Percentiles rank a stretch among this genome's conserved stretches.
Evolutionary conservation across 2,888 invertebrate genomes (phyloP).

Genomic region (Tetropium fuscum): DNA sequence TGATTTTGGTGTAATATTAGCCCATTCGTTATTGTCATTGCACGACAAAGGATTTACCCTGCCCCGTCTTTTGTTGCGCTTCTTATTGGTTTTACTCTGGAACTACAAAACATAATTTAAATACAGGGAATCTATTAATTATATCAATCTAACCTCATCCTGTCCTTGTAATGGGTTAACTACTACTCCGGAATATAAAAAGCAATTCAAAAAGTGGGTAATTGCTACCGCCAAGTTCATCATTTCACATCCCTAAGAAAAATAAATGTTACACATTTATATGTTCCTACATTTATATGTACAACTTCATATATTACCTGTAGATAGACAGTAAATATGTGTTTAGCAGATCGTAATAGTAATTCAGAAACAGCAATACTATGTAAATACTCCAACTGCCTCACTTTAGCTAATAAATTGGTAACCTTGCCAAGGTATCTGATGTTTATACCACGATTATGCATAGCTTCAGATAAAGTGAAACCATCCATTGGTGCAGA

Average conservation of each 20-base stretch:
- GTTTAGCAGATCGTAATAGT: slow-evolving; percentile 90
- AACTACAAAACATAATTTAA: slow-evolving; percentile 56
- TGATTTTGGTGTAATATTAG: slow-evolving; percentile 84
- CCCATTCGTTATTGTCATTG: slow-evolving; percentile 83
- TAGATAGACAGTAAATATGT: slow-evolving; percentile 91
- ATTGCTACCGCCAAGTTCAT: slow-evolving; percentile 92
- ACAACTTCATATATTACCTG: no score
- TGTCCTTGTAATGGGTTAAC: slow-evolving; percentile 76
- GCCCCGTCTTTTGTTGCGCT: slow-evolving; percentile 73
- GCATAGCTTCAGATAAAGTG: slow-evolving; percentile 92
- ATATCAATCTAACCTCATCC: slow-evolving; percentile 83
- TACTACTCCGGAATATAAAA: slow-evolving; percentile 82
- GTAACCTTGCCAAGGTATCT: slow-evolving; percentile 96
- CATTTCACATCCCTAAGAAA: slow-evolving; percentile 80
- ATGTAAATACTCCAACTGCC: slow-evolving; percentile 87
- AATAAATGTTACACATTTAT: not conserved
- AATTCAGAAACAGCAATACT: slow-evolving; percentile 93
- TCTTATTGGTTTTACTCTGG: slow-evolving; percentile 72
- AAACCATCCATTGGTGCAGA: slow-evolving; percentile 96
- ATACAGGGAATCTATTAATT: slow-evolving; percentile 41
- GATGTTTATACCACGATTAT: slow-evolving; percentile 96
- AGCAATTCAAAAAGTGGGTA: slow-evolving; percentile 96
- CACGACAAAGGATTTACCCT: slow-evolving; percentile 63
- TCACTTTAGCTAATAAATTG: slow-evolving; percentile 80
- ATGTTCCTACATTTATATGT: not conserved